Evolutionary conservation across 2,113 vertebrate species (phyloP), one percentile per base, ranked within the genome.

Genomic region (Donacobius atricapilla): DNA sequence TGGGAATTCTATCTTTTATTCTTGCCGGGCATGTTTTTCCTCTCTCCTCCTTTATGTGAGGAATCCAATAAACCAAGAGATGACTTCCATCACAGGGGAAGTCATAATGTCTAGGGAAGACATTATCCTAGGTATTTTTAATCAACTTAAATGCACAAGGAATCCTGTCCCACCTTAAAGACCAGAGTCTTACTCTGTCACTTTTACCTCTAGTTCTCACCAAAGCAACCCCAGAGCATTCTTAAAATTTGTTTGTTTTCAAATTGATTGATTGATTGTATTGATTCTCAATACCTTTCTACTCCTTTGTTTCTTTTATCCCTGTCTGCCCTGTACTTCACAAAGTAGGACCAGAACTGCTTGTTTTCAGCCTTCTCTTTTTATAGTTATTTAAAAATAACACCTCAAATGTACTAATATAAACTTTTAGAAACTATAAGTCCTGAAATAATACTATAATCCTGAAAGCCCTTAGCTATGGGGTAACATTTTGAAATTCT

Each of bases 1-100:
- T 73, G n/a, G 10, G 50, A 91, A 90, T 35, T 88, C 61, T 85
- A 61, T 33, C 33, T 44, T 88, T 92, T 90, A 51, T 42, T 90
- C 57, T 60, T 85, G 51, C 44, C 85, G 44, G 39, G 12, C 13
- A n/a, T 33, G 25, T 22, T 90, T 77, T 93, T 45, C 30, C n/a
- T 66, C 15, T 82, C 28, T 88, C 18, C 7, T 68, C 31, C 31
- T 44, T 94, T 42, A 22, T 40, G 35, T 50, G 21, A 92, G 76
- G 23, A 82, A 42, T 25, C 25, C 31, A 73, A n/a, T 39, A 64
- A 95, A 93, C 23, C 50, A 88, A 76, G 17, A 83, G 20, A 20
- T 50, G 17, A 40, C 33, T 82, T 89, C 45, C 37, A 48, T 70
- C 25, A 48, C 30, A 13, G n/a, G n/a, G n/a, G n/a, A n/a, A n/a